phyloP scores from a whole-genome alignment of 2,888 invertebrate species.

The Diachrysia chrysitis region DNA sequence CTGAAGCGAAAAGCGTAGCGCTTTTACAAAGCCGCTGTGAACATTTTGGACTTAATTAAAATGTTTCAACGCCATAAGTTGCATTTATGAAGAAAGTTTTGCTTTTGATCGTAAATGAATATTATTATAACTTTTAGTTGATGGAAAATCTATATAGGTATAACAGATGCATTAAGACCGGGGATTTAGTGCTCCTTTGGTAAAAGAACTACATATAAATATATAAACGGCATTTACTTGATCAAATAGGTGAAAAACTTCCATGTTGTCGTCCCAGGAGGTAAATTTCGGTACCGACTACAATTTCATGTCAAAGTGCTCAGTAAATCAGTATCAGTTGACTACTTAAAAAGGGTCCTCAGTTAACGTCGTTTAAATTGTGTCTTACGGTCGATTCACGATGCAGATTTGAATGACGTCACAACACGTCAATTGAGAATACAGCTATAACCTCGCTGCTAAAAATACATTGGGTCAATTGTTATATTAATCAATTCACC shows the following conservation, averaged over 20 bases:
- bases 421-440: background rate
- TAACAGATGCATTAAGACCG: background rate
- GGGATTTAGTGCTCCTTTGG: background rate
- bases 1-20: constrained; percentile 7
- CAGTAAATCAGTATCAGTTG: background rate
- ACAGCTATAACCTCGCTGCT: background rate
- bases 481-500: background rate
- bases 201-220: no score
- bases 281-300: background rate
- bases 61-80: background rate
- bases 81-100: background rate
- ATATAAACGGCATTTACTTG: no score
- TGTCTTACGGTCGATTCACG: background rate
- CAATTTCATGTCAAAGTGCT: background rate
- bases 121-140: background rate
- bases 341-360: background rate
- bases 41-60: constrained; percentile 21
- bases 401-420: constrained; percentile 7
- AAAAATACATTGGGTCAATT: background rate
- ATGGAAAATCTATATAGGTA: background rate
- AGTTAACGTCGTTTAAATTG: background rate
- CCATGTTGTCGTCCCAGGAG: background rate
- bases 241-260: background rate
- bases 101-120: background rate
- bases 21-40: constrained; percentile 18